These are phyloP conservation scores for Xestobium rufovillosum DNA, from an alignment of 2,888 invertebrate species.

Conservation along the genomic window DNA sequence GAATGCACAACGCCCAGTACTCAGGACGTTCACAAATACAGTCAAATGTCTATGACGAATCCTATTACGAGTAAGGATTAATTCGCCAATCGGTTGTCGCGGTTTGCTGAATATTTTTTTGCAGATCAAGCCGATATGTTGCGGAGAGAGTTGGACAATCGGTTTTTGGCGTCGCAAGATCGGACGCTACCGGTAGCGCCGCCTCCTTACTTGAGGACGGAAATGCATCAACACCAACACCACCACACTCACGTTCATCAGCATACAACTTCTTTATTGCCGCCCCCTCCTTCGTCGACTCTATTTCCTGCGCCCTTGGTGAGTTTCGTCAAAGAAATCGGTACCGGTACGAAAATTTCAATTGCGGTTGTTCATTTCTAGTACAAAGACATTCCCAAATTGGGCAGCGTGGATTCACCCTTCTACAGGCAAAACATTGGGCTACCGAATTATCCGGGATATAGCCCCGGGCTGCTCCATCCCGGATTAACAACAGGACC, in stretches of 20 bases:
- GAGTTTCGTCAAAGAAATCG: constrained; percentile 31
- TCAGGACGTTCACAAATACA: constrained; percentile 3
- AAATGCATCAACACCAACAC: constrained; percentile 90
- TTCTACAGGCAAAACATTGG: constrained; percentile 71
- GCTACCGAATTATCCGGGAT: constrained; percentile 70
- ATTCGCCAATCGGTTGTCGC: not conserved
- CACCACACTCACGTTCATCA: constrained; percentile 89
- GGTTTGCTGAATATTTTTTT: constrained; percentile 28
- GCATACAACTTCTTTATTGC: constrained; percentile 63
- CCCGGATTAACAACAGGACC: constrained; percentile 63
- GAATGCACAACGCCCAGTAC: not conserved
- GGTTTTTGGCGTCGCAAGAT: constrained; percentile 83
- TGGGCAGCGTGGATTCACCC: constrained; percentile 68
- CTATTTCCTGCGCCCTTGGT: constrained; percentile 63
- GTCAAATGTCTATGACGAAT: constrained; percentile 1
- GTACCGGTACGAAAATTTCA: constrained; percentile 7
- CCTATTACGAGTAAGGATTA: not conserved
- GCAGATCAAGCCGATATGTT: constrained; percentile 75
- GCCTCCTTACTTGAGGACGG: constrained; percentile 63
- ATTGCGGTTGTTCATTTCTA: constrained; percentile 35
- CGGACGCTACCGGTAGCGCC: constrained; percentile 48
- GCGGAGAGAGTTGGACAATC: constrained; percentile 80
- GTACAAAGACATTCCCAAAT: constrained; percentile 85
- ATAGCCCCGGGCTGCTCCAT: constrained; percentile 70
- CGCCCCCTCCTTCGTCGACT: constrained; percentile 50